Evolutionary conservation across 2,113 vertebrate species (phyloP).

Genomic region (Helogale parvula): DNA sequence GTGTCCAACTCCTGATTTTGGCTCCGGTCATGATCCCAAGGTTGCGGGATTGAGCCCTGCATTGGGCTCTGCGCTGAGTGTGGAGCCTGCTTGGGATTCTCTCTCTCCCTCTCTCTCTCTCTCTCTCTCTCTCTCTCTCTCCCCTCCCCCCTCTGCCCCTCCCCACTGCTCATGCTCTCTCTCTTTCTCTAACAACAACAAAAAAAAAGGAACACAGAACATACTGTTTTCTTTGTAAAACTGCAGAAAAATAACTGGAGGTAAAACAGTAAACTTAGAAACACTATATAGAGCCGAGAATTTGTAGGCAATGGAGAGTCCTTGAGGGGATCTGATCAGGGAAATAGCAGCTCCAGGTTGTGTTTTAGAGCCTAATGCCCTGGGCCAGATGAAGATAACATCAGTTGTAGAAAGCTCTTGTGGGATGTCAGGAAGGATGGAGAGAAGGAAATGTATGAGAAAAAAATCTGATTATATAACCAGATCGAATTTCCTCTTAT

Average conservation of each 20-base stretch:
- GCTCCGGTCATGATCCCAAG: no score
- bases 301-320: neutral
- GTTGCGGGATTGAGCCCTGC: no score
- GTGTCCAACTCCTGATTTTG: no score
- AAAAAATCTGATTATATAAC: neutral
- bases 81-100: no score
- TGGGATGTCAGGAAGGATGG: neutral
- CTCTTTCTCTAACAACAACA: no score
- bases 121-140: no score
- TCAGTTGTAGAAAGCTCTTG: neutral
- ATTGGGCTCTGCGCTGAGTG: no score
- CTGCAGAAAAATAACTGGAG: neutral
- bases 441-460: neutral
- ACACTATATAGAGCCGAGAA: neutral
- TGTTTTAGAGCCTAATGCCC: neutral
- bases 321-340: neutral
- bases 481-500: neutral
- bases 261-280: neutral
- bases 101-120: no score
- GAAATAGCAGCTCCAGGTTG: neutral
- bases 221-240: neutral
- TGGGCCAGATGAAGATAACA: neutral
- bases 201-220: neutral
- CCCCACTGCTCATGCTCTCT: no score
- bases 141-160: no score